Evolutionary conservation across 1,140 invertebrate species (phyloP), one percentile per base, ranked within the genome.

Genomic region (Drosophila tsacasi): DNA sequence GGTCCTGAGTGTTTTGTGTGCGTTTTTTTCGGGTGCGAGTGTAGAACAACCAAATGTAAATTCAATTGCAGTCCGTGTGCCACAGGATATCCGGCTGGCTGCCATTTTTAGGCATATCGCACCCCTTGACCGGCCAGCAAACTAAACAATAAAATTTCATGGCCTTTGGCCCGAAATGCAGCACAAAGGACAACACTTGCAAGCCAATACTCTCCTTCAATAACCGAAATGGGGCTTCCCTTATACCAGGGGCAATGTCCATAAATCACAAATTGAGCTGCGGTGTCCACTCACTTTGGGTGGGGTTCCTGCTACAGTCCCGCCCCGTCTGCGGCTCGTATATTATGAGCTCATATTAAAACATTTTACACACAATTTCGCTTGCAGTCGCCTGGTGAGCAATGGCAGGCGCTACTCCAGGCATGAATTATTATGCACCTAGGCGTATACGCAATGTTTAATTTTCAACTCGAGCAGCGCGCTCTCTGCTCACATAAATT

Each of bases 381-480:
- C 74, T 65, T 90, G 81, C 78, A 78, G 68, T 74, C 54, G 47
- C 66, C 65, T 67, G 62, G 65, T 37, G 46, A 76, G 69, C 65
- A 40, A 58, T 64, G 72, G 57, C 64, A 81, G 72, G 63, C 52
- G 61, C 67, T 61, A 79, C 66, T 82, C 61, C 37, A 52, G 72
- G 69, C 71, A 89, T 89, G 85, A 89, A 89, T 89, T 89, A 89
- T 89, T 90, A 90, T 90, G 86, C 86, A 91, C 86, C 86, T 90
- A 90, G 86, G 85, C 85, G 85, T 90, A 91, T 90, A 90, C 85
- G 85, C 85, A 90, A 90, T 90, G 86, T 90, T 91, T 90, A 90
- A 90, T 90, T 90, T 89, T 90, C 85, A 89, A 90, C 81, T 89
- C 81, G 69, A 79, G 47, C 78, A 55, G 30, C 52, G 61, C 49